A percentile compares a stretch with the other conserved stretches of the same genome.
Evolutionary conservation across 2,113 vertebrate species (phyloP).

Genomic region (Chelonoidis abingdonii): DNA sequence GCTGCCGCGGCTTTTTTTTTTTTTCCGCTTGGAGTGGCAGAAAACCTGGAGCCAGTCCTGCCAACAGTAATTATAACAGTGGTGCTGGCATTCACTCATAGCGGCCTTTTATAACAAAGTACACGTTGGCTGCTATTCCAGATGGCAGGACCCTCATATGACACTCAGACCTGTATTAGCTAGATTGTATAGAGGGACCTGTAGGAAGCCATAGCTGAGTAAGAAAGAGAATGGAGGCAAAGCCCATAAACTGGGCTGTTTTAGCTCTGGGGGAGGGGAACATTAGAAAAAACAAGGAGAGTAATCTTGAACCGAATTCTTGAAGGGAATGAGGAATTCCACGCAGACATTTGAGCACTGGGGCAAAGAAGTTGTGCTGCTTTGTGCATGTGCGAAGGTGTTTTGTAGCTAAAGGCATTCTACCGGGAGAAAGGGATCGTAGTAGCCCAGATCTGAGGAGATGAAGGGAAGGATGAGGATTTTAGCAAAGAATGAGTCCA

Average conservation of each 20-base stretch:
- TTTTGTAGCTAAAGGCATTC: not conserved
- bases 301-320: not conserved
- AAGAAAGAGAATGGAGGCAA: not conserved
- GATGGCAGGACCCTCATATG: not conserved
- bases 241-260: not conserved
- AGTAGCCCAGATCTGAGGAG: not conserved
- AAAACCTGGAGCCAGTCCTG: no score
- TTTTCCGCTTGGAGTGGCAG: no score
- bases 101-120: rapidly evolving
- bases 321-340: not conserved
- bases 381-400: not conserved
- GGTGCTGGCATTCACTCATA: not conserved
- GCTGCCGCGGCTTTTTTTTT: no score
- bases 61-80: not conserved
- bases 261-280: not conserved
- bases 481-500: not conserved
- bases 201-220: not conserved
- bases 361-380: not conserved
- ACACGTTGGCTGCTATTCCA: not conserved
- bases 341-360: not conserved
- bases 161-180: not conserved
- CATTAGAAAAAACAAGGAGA: not conserved
- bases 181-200: not conserved
- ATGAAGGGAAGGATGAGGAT: not conserved
- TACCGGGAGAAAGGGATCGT: not conserved